phyloP scores from a whole-genome alignment of 2,888 invertebrate genomes.

The Criorhina ranunculi region DNA sequence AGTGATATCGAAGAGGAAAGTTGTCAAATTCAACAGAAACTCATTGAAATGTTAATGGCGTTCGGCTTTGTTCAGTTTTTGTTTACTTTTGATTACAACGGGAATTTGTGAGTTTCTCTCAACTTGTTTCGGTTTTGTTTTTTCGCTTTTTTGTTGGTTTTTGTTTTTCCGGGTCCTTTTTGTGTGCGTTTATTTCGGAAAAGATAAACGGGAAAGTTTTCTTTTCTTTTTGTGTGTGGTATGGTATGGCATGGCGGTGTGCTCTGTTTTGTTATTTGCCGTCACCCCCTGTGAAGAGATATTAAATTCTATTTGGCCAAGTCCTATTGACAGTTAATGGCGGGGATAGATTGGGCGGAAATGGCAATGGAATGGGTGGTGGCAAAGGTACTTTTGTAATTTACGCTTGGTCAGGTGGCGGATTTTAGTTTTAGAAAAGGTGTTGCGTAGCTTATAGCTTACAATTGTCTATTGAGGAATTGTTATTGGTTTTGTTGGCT shows the following conservation, averaged over 20 bases:
- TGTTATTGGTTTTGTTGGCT: not conserved
- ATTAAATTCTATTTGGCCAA: slow-evolving; percentile 48
- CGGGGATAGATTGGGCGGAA: slow-evolving; percentile 13
- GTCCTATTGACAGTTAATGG: slow-evolving; percentile 57
- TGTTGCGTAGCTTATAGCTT: not conserved
- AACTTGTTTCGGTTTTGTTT: slow-evolving; percentile 33
- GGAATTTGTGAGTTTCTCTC: slow-evolving; percentile 50
- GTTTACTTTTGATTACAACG: slow-evolving; percentile 65
- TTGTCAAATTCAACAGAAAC: slow-evolving; percentile 59
- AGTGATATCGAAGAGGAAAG: not conserved
- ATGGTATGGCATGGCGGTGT: not conserved
- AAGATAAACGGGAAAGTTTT: slow-evolving; percentile 55
- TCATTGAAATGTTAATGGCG: slow-evolving; percentile 67
- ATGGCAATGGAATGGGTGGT: not conserved
- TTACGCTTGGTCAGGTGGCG: slow-evolving; percentile 19
- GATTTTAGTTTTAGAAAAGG: not conserved
- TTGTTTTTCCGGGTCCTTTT: not conserved
- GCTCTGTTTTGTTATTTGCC: slow-evolving; percentile 48
- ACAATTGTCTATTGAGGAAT: not conserved
- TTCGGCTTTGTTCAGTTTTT: slow-evolving; percentile 61
- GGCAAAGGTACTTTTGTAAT: slow-evolving; percentile 6
- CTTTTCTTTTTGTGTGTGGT: not conserved
- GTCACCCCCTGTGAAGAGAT: slow-evolving; percentile 48
- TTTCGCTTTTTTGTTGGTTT: not conserved
- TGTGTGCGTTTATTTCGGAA: slow-evolving; percentile 27